phyloP scores from a whole-genome alignment of 2,888 invertebrate species.

The Periphyllus acericola region DNA sequence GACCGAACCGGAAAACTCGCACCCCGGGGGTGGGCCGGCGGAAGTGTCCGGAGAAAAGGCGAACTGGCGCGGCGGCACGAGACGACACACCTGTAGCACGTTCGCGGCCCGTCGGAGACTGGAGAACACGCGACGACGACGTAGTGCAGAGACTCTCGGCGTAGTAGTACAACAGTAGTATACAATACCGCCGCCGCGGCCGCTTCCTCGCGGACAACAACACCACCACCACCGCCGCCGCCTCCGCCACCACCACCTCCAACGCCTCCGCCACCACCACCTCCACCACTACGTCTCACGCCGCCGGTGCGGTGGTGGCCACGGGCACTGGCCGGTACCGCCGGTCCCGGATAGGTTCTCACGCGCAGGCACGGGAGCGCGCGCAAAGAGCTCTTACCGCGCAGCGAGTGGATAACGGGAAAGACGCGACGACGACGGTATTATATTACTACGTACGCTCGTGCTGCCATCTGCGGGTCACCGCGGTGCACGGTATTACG shows the following conservation, averaged over 20 bases:
- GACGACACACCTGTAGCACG: slow-evolving; percentile 18
- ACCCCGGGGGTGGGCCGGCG: too few relatives aligned
- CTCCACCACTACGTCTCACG: background rate
- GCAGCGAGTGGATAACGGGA: slow-evolving; percentile 25
- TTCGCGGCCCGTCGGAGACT: slow-evolving; percentile 8
- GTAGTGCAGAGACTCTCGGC: too few relatives aligned
- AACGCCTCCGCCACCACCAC: background rate
- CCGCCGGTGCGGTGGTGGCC: background rate
- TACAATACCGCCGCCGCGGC: background rate
- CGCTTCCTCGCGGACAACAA: background rate
- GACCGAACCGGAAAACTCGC: too few relatives aligned
- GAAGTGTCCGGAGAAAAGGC: too few relatives aligned
- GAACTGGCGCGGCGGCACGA: too few relatives aligned
- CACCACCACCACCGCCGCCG: background rate
- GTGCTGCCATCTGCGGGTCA: slow-evolving; percentile 36
- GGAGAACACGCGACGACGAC: background rate
- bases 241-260: background rate
- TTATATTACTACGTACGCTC: background rate
- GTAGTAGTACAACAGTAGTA: too few relatives aligned
- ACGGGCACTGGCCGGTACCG: background rate
- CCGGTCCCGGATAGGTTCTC: background rate
- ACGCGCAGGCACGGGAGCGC: too few relatives aligned
- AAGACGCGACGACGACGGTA: background rate
- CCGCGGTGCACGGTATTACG: background rate
- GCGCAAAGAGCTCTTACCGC: background rate